phyloP scores from a whole-genome alignment of 2,888 invertebrate species.

The Conchocele bisecta region DNA sequence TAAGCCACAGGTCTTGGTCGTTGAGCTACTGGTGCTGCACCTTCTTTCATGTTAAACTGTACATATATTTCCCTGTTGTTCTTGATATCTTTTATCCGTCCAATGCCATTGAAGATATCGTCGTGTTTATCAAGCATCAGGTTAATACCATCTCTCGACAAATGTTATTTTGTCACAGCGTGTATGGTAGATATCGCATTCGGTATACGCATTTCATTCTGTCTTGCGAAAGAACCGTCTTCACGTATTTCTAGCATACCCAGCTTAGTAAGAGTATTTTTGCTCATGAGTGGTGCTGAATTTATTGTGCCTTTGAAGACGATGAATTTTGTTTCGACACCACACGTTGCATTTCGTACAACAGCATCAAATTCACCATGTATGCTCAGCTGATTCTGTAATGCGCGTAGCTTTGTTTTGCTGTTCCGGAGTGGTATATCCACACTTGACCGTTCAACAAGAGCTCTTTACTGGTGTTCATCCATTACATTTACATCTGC shows the following conservation, averaged over 20 bases:
- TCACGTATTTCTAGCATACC: slow-evolving; percentile 11
- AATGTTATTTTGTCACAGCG: not conserved
- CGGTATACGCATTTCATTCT: not conserved
- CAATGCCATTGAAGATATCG: not conserved
- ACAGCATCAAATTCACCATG: slow-evolving; percentile 2
- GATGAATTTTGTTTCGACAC: not conserved
- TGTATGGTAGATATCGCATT: not conserved
- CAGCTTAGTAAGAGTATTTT: not conserved
- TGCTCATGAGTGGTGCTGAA: slow-evolving; percentile 11
- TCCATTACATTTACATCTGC: slow-evolving; percentile 19
- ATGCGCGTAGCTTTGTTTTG: not conserved
- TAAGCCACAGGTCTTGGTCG: slow-evolving; percentile 9
- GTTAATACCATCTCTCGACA: not conserved
- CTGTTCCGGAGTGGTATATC: not conserved
- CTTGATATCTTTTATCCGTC: not conserved
- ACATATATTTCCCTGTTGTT: slow-evolving; percentile 1
- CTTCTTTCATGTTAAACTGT: slow-evolving; percentile 11
- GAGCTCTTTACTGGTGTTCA: not conserved
- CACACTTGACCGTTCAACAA: not conserved
- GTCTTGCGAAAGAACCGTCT: not conserved
- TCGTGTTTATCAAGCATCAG: not conserved
- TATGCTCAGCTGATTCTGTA: not conserved
- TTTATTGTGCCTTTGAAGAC: slow-evolving; percentile 11
- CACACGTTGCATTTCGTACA: not conserved
- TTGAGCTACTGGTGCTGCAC: slow-evolving; percentile 14